These are phyloP conservation scores for Chrysemys picta DNA, from an alignment of 2,113 vertebrate species.

Conservation along the genomic window DNA sequence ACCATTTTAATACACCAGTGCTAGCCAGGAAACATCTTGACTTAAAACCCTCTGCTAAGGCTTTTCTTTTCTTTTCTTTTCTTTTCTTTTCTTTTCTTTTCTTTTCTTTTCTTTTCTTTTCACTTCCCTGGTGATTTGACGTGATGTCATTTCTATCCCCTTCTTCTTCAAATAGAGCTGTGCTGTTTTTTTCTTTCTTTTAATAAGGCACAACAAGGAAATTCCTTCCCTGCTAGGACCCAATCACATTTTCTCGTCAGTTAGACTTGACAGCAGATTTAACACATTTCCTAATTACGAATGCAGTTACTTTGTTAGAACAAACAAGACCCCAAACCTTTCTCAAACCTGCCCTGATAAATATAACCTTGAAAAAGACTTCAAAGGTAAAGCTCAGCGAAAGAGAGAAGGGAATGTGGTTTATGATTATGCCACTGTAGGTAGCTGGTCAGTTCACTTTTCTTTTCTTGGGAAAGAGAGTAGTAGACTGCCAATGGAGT, in stretches of 20 bases:
- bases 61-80: background rate
- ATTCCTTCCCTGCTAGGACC: background rate
- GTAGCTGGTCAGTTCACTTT: background rate
- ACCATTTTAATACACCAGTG: background rate
- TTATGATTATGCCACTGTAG: background rate
- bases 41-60: background rate
- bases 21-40: fast-evolving
- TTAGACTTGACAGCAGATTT: conserved; percentile 3
- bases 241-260: conserved; percentile 30
- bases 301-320: conserved; percentile 1
- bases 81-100: background rate
- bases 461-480: background rate
- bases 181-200: background rate
- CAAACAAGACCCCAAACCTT: conserved; percentile 25
- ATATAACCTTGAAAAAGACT: background rate
- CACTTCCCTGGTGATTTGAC: background rate
- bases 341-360: background rate
- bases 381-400: background rate
- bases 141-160: background rate
- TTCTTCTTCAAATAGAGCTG: background rate
- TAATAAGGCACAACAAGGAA: background rate
- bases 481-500: background rate
- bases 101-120: background rate
- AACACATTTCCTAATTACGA: conserved; percentile 34
- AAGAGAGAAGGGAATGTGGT: background rate